phyloP scores from a whole-genome alignment of 2,888 invertebrate genomes.

The Tigriopus californicus region DNA sequence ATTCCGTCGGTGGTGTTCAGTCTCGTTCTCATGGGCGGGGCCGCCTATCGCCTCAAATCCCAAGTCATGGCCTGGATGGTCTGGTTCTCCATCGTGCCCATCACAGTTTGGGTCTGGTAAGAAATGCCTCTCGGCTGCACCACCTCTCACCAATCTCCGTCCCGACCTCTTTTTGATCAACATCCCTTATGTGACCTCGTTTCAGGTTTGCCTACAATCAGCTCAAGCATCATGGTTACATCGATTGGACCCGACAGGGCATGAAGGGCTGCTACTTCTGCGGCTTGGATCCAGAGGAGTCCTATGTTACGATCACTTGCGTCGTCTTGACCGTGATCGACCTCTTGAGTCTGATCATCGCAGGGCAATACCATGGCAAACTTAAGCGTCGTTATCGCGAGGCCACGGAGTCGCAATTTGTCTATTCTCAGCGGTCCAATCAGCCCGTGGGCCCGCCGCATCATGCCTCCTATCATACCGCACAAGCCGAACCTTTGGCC shows the following conservation, averaged over 20 bases:
- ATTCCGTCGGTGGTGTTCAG: no score
- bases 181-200: not conserved
- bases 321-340: no score
- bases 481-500: no score
- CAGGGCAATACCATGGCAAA: no score
- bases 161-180: no score
- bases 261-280: slow-evolving; percentile 4
- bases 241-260: slow-evolving; percentile 7
- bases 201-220: not conserved
- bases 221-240: slow-evolving; percentile 7
- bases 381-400: no score
- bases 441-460: no score
- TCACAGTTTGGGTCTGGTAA: slow-evolving; percentile 7
- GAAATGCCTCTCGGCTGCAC: not conserved
- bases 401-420: no score
- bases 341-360: no score
- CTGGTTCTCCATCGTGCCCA: not conserved
- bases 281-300: not conserved
- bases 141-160: no score
- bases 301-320: not conserved
- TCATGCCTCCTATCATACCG: no score
- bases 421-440: no score
- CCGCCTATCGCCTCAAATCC: not conserved
- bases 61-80: slow-evolving; percentile 4
- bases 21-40: not conserved